phyloP scores from a whole-genome alignment of 2,113 vertebrate species.

The Raja brachyura region DNA sequence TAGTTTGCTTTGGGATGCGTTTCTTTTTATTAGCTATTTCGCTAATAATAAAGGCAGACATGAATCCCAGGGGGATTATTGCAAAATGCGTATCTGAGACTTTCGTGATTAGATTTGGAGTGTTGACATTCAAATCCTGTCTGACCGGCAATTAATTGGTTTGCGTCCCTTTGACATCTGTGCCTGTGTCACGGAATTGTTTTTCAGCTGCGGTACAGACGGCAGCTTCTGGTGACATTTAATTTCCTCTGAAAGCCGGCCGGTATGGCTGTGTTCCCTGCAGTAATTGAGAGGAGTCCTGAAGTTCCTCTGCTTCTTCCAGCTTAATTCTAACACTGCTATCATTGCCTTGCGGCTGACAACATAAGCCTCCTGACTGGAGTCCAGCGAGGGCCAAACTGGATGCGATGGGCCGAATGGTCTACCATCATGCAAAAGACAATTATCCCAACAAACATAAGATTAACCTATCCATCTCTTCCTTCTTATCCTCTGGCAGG shows the following conservation, averaged over 20 bases:
- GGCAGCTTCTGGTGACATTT: slow-evolving; percentile 36
- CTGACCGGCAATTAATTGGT: slow-evolving; percentile 30
- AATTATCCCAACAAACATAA: not conserved
- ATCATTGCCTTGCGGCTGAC: not conserved
- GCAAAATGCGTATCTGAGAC: not conserved
- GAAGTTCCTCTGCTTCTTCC: not conserved
- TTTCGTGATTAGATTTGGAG: slow-evolving; percentile 20
- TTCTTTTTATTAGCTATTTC: not conserved
- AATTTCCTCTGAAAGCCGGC: slow-evolving; percentile 24
- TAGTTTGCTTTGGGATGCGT: not conserved
- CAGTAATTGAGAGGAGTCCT: not conserved
- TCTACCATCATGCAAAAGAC: not conserved
- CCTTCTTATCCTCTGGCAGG: no score
- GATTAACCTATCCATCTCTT: not conserved
- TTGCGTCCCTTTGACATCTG: not conserved
- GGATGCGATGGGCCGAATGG: not conserved
- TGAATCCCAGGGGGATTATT: not conserved
- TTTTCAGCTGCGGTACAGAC: slow-evolving; percentile 10
- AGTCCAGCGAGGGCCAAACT: not conserved
- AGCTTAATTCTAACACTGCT: not conserved
- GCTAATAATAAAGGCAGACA: slow-evolving; percentile 30
- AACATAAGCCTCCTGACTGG: not conserved
- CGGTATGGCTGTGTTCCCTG: not conserved
- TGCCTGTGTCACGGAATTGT: not conserved
- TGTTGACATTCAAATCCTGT: slow-evolving; percentile 37